Evolutionary conservation across 2,888 invertebrate genomes (phyloP).

Genomic region (Netelia melanura): DNA sequence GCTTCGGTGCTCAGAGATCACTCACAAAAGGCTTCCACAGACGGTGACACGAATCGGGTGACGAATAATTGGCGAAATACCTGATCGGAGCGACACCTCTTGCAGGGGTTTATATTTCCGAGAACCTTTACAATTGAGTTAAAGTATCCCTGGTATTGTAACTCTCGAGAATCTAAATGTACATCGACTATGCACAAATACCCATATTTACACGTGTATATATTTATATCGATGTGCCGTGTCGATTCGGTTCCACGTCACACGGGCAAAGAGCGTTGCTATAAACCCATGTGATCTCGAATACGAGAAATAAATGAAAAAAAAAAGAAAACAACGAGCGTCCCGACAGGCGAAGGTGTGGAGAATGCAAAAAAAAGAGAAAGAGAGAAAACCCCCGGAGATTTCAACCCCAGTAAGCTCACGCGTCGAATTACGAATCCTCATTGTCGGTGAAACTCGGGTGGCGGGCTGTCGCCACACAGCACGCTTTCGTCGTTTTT

Average conservation of each 20-base stretch:
- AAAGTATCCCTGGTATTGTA: background rate
- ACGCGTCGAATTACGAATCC: conserved; percentile 75
- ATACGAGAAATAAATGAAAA: conserved; percentile 19
- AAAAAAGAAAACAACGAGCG: conserved; percentile 37
- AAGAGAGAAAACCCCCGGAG: conserved; percentile 36
- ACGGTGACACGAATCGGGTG: conserved; percentile 29
- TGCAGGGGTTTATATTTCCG: conserved; percentile 22
- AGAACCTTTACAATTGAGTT: conserved; percentile 16
- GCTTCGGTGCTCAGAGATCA: background rate
- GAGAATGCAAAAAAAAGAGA: conserved; percentile 45
- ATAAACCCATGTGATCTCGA: conserved; percentile 26
- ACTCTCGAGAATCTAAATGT: conserved; percentile 10
- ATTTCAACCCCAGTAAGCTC: conserved; percentile 70
- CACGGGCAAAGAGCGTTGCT: background rate
- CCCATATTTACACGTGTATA: background rate
- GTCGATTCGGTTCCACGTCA: conserved; percentile 33
- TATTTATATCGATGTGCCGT: conserved; percentile 11
- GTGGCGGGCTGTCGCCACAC: conserved; percentile 73
- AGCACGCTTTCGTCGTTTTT: conserved; percentile 72
- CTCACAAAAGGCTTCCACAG: conserved; percentile 24
- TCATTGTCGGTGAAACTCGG: conserved; percentile 71
- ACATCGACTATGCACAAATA: conserved; percentile 6
- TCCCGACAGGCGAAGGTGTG: conserved; percentile 42
- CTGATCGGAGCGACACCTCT: background rate
- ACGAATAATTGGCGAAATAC: conserved; percentile 61